Evolutionary conservation across 2,888 invertebrate genomes (phyloP).

Genomic region (Dendrolimus pini): DNA sequence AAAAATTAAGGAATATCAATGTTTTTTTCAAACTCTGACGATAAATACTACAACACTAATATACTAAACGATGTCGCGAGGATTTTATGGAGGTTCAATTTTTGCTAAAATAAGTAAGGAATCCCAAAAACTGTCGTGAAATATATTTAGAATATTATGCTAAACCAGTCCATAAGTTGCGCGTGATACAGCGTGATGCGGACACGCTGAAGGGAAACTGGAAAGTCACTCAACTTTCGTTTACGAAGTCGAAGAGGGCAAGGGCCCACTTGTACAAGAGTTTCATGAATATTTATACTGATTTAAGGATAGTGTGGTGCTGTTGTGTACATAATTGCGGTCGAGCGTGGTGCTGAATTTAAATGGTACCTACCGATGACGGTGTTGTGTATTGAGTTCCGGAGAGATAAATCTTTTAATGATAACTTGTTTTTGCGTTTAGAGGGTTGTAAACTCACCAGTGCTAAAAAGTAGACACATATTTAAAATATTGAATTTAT

Average conservation of each 20-base stretch:
- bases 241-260: slow-evolving; percentile 42
- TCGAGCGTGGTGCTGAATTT: slow-evolving; percentile 40
- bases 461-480: too few species aligned
- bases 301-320: slow-evolving; percentile 52
- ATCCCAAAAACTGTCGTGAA: slow-evolving; percentile 5
- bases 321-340: slow-evolving; percentile 49
- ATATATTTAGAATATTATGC: slow-evolving; percentile 23
- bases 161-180: slow-evolving; percentile 26
- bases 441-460: too few species aligned
- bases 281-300: slow-evolving; percentile 60
- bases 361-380: slow-evolving; percentile 19
- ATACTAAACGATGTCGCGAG: too few species aligned
- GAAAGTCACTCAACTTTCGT: slow-evolving; percentile 43
- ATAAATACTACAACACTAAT: too few species aligned
- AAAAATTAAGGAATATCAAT: too few species aligned
- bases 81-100: too few species aligned
- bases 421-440: too few species aligned
- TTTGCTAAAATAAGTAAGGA: too few species aligned
- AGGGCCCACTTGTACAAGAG: slow-evolving; percentile 47
- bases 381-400: not conserved
- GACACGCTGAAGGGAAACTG: slow-evolving; percentile 18
- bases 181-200: slow-evolving; percentile 20
- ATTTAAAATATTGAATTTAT: too few species aligned
- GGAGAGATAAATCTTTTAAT: too few species aligned
- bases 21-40: too few species aligned